Evolutionary conservation across 1,140 invertebrate genomes (phyloP).

Genomic region (Pteromalus puparum): DNA sequence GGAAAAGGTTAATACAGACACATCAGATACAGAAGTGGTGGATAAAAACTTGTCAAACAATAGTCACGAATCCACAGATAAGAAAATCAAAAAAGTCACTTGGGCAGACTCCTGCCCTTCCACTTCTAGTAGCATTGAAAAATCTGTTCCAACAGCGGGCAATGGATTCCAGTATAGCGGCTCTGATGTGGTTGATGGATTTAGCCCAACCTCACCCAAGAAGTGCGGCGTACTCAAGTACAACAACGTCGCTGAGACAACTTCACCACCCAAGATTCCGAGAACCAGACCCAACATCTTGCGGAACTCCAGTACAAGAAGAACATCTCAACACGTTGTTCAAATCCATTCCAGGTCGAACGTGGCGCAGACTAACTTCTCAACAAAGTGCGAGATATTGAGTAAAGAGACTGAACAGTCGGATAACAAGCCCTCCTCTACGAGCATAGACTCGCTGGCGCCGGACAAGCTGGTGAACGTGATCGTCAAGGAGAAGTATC

Average conservation of each 20-base stretch:
- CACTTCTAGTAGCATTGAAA: conserved; percentile 25
- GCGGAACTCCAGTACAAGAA: conserved; percentile 30
- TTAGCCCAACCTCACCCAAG: conserved; percentile 22
- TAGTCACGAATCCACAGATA: conserved; percentile 22
- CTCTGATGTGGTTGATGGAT: conserved; percentile 40
- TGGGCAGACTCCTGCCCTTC: conserved; percentile 42
- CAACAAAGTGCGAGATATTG: conserved; percentile 20
- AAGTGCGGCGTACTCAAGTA: conserved; percentile 15
- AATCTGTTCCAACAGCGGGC: conserved; percentile 7
- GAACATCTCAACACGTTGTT: conserved; percentile 8
- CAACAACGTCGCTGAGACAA: background rate
- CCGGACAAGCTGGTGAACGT: conserved; percentile 68
- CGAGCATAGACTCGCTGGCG: conserved; percentile 60
- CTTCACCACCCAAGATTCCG: background rate
- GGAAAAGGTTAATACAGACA: conserved; percentile 9
- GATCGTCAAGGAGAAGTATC: conserved; percentile 65
- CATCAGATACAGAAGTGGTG: conserved; percentile 5
- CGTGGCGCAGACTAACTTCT: background rate
- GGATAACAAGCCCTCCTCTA: background rate
- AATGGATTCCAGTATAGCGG: conserved; percentile 42
- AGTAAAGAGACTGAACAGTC: conserved; percentile 41
- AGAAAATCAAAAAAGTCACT: conserved; percentile 51
- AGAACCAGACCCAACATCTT: conserved; percentile 26
- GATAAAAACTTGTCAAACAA: conserved; percentile 20
- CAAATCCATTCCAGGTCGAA: conserved; percentile 40